phyloP scores from a whole-genome alignment of 2,888 invertebrate species.

The Andrena praecox region DNA sequence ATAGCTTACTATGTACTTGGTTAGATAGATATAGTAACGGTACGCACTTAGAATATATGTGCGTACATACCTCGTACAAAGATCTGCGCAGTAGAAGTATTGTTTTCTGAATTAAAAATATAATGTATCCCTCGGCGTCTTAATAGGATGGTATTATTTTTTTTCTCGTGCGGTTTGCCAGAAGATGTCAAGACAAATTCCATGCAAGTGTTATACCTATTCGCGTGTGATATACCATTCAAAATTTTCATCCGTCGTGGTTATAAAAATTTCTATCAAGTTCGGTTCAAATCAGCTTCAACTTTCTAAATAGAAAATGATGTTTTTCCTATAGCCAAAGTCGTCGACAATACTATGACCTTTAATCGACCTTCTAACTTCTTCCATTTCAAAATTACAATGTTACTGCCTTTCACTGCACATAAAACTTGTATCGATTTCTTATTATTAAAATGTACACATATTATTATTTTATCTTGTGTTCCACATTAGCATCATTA shows the following conservation, averaged over 20 bases:
- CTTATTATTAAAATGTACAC: no score
- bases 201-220: no score
- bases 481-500: no score
- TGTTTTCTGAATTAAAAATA: neutral
- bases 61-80: no score
- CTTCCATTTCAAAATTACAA: neutral
- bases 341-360: neutral
- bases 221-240: neutral
- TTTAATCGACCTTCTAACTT: constrained; percentile 4
- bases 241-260: neutral
- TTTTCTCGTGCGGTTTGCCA: no score
- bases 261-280: neutral
- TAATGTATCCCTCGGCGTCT: neutral
- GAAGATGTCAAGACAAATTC: no score
- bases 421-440: neutral
- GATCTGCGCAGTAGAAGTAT: neutral
- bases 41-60: no score
- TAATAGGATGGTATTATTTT: neutral
- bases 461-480: no score
- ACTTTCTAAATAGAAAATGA: neutral
- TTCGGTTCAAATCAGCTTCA: neutral
- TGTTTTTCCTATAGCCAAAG: neutral
- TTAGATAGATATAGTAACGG: no score
- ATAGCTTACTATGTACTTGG: no score
- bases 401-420: neutral